These are phyloP conservation scores for Climacteris rufus DNA, from an alignment of 2,113 vertebrate species.

Conservation along the genomic window DNA sequence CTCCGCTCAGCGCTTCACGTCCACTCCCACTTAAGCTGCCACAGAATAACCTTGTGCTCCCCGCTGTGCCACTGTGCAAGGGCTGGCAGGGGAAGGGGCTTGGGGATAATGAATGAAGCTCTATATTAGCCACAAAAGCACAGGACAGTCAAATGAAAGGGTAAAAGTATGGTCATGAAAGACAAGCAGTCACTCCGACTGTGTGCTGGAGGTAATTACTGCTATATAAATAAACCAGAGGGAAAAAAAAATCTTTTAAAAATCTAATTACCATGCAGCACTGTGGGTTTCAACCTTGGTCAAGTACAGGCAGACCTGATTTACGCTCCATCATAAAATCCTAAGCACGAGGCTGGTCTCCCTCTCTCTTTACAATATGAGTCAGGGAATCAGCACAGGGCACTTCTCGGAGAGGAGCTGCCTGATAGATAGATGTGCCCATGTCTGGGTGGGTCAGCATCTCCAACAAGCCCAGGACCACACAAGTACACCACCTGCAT, in stretches of 20 bases:
- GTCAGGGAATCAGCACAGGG: constrained; percentile 36
- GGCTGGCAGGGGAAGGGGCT: constrained; percentile 50
- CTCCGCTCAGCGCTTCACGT: neutral
- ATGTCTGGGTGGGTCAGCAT: neutral
- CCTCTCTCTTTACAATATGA: constrained; percentile 43
- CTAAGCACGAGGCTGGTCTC: neutral
- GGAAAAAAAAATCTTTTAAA: constrained; percentile 63
- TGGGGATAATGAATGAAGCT: constrained; percentile 30
- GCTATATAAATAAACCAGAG: constrained; percentile 72
- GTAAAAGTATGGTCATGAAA: constrained; percentile 52
- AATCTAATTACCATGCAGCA: constrained; percentile 69
- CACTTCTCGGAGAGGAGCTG: neutral
- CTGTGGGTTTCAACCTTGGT: constrained; percentile 72
- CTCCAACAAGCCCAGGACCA: neutral
- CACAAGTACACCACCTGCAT: neutral
- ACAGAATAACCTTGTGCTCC: constrained; percentile 44
- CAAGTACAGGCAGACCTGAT: constrained; percentile 67
- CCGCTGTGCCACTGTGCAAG: neutral
- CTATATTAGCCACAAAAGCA: constrained; percentile 51
- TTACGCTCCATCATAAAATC: constrained; percentile 54
- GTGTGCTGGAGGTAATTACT: constrained; percentile 70
- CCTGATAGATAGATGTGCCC: neutral
- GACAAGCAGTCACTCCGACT: constrained; percentile 55
- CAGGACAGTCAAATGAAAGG: constrained; percentile 60
- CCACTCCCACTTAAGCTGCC: constrained; percentile 11